Evolutionary conservation across 2,888 invertebrate species (phyloP).

Genomic region (Mycalesis mineus): DNA sequence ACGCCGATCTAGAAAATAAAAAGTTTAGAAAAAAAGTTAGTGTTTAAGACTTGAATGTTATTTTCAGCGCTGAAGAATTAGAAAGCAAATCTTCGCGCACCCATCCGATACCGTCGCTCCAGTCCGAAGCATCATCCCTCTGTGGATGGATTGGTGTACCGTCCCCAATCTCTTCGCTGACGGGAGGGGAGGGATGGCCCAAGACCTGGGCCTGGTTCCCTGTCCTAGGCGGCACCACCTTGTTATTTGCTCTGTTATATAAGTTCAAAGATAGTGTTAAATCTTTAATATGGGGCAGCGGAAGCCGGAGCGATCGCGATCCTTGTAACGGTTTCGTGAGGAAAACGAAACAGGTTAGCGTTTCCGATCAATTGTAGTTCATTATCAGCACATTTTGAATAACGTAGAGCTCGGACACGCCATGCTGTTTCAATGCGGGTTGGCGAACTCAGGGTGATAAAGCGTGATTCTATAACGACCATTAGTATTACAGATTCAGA

Average conservation of each 20-base stretch:
- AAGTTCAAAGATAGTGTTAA: constrained; percentile 27
- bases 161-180: constrained; percentile 10
- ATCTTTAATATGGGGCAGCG: constrained; percentile 4
- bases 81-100: constrained; percentile 21
- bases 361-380: too few species aligned
- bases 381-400: too few species aligned
- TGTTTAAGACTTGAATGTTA: background rate
- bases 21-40: too few species aligned
- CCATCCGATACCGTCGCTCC: constrained; percentile 12
- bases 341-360: constrained; percentile 12
- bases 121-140: constrained; percentile 14
- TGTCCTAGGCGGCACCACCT: constrained; percentile 33
- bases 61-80: constrained; percentile 42
- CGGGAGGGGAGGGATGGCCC: constrained; percentile 11
- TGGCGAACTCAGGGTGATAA: too few species aligned
- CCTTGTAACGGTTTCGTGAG: constrained; percentile 11
- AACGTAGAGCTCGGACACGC: too few species aligned
- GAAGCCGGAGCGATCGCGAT: too few species aligned
- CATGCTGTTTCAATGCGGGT: too few species aligned
- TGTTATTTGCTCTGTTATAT: constrained; percentile 28
- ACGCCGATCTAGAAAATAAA: too few species aligned
- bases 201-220: constrained; percentile 36
- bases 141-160: constrained; percentile 12
- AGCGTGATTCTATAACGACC: too few species aligned
- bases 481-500: too few species aligned